A percentile compares a stretch with the other conserved stretches of the same genome.
Conservation (phyloP, 2,113 vertebrate species). For the Oncorhynchus tshawytscha region DNA sequence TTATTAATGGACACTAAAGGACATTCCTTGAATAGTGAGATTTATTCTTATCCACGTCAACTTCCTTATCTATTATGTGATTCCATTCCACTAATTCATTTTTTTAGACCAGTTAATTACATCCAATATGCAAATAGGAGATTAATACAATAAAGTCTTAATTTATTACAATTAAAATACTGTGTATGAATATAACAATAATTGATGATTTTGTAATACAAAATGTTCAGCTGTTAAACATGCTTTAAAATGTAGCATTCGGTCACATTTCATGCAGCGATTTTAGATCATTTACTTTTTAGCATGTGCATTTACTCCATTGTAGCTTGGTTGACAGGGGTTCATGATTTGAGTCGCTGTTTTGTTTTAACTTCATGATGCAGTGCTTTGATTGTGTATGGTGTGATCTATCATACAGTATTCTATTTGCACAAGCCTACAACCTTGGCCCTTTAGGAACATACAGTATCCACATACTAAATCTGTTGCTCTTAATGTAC, state of each 20-base stretch:
- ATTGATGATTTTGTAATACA: conserved; percentile 20
- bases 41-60: background rate
- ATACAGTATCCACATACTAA: too few relatives aligned
- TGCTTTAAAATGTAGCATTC: conserved; percentile 28
- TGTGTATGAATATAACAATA: conserved; percentile 21
- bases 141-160: conserved; percentile 40
- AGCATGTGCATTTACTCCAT: conserved; percentile 8
- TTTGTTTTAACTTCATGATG: conserved; percentile 43
- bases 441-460: background rate
- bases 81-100: background rate
- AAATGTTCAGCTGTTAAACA: conserved; percentile 30
- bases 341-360: conserved; percentile 34
- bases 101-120: background rate
- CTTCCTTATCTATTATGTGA: background rate
- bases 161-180: background rate
- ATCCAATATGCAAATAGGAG: background rate
- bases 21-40: background rate
- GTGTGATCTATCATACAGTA: conserved; percentile 35
- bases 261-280: conserved; percentile 1
- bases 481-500: too few relatives aligned
- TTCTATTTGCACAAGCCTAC: conserved; percentile 18
- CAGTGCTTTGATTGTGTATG: conserved; percentile 26
- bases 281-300: conserved; percentile 15
- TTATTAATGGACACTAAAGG: conserved; percentile 78
- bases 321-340: conserved; percentile 5